Conservation (phyloP, 2,797 vertebrate species). For the Nannoperca obscura region DNA sequence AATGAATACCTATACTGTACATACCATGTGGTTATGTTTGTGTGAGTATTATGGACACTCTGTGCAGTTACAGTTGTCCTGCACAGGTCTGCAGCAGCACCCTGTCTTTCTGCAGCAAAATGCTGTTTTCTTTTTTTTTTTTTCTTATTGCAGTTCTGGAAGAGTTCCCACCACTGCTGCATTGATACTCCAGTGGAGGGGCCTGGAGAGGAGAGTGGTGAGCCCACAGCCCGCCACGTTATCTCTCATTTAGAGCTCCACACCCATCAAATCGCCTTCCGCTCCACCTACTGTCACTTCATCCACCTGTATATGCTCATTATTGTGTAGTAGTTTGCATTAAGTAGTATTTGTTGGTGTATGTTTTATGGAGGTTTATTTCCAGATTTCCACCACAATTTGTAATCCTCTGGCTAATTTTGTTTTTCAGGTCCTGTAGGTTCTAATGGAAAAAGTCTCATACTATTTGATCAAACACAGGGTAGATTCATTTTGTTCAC, state of each 20-base stretch:
- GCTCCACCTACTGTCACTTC: constrained; percentile 11
- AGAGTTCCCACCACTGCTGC: constrained; percentile 84
- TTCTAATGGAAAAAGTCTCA: neutral
- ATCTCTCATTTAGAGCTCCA: constrained; percentile 41
- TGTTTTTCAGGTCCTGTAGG: constrained; percentile 7
- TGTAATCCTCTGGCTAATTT: neutral
- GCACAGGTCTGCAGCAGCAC: constrained; percentile 69
- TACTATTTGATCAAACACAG: constrained; percentile 4
- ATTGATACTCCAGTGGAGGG: constrained; percentile 77
- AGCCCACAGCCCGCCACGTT: constrained; percentile 57
- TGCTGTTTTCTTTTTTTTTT: constrained; percentile 45
- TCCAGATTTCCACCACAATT: too few species aligned
- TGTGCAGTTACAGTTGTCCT: constrained; percentile 26
- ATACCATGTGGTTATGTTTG: constrained; percentile 3
- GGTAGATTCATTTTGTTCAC: neutral
- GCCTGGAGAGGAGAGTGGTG: constrained; percentile 64
- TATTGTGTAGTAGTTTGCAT: too few species aligned
- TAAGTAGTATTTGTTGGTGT: neutral
- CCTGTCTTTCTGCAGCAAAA: constrained; percentile 72
- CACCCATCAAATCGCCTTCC: constrained; percentile 16
- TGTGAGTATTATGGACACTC: neutral
- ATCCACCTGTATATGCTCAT: constrained; percentile 9
- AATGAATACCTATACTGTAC: constrained; percentile 3
- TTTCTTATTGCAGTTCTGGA: constrained; percentile 81
- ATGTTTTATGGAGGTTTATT: neutral